A percentile compares a stretch with the other conserved stretches of the same genome.
These are phyloP conservation scores for Laodelphax striatellus DNA, from an alignment of 1,140 invertebrate species.

Conservation along the genomic window DNA sequence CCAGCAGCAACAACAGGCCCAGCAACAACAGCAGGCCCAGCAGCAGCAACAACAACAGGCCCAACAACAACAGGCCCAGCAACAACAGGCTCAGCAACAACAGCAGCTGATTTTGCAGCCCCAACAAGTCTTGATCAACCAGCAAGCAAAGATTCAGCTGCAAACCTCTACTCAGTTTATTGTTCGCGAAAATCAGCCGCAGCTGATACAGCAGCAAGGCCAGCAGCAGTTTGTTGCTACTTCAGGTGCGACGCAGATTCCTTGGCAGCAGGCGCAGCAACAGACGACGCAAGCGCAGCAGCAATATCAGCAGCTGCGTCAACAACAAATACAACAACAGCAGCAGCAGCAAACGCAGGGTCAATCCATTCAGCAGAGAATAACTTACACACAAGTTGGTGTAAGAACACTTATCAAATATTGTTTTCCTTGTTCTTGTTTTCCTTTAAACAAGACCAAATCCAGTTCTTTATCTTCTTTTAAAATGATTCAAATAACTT, in stretches of 20 bases:
- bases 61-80: conserved; percentile 15
- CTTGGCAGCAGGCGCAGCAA: conserved; percentile 8
- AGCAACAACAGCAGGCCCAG: conserved; percentile 9
- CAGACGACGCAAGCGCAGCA: conserved; percentile 15
- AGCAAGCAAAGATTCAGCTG: no score
- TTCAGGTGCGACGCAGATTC: conserved; percentile 17
- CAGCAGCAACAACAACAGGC: conserved; percentile 15
- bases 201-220: conserved; percentile 11
- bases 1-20: conserved; percentile 7
- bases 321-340: conserved; percentile 28
- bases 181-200: background rate
- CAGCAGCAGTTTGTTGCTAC: conserved; percentile 17
- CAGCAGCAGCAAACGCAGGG: conserved; percentile 24
- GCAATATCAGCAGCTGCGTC: conserved; percentile 20
- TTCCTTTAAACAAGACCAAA: no score
- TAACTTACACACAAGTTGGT: background rate
- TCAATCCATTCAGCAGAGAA: conserved; percentile 22
- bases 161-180: background rate
- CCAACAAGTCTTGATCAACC: conserved; percentile 1
- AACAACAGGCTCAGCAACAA: conserved; percentile 15
- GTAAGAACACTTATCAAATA: conserved; percentile 22
- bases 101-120: conserved; percentile 13
- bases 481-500: no score
- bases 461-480: no score
- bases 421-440: no score